Evolutionary conservation across 1,140 invertebrate genomes (phyloP).

Genomic region (Lucilia cuprina): DNA sequence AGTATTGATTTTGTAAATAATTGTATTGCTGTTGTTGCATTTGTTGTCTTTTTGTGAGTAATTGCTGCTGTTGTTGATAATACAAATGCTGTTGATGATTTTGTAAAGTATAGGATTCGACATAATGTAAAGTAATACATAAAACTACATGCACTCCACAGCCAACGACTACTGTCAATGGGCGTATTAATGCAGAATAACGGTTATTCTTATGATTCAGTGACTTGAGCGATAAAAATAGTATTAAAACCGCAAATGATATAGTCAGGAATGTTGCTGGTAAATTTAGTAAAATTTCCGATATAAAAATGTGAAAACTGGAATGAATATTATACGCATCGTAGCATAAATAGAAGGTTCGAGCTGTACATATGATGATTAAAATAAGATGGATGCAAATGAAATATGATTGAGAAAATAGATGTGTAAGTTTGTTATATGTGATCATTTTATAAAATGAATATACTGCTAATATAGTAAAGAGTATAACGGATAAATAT

Average conservation of each 20-base stretch:
- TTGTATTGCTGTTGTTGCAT: slow-evolving; percentile 38
- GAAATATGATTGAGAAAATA: slow-evolving; percentile 84
- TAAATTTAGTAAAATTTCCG: slow-evolving; percentile 81
- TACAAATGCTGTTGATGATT: slow-evolving; percentile 50
- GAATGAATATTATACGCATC: slow-evolving; percentile 87
- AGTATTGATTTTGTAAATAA: slow-evolving; percentile 36
- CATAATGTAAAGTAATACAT: slow-evolving; percentile 80
- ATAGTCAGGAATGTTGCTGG: slow-evolving; percentile 84
- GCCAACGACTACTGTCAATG: slow-evolving; percentile 76
- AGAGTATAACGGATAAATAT: slow-evolving; percentile 82
- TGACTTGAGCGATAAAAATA: slow-evolving; percentile 80
- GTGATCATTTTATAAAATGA: slow-evolving; percentile 83
- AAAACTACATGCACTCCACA: slow-evolving; percentile 77
- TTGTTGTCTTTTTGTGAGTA: slow-evolving; percentile 45
- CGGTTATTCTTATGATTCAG: slow-evolving; percentile 71
- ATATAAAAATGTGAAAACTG: slow-evolving; percentile 78
- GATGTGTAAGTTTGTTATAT: slow-evolving; percentile 80
- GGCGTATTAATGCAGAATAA: slow-evolving; percentile 74
- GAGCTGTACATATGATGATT: slow-evolving; percentile 78
- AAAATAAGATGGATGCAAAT: slow-evolving; percentile 81
- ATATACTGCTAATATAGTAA: slow-evolving; percentile 80
- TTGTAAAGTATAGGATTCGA: slow-evolving; percentile 66
- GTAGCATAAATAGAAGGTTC: slow-evolving; percentile 86
- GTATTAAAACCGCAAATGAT: slow-evolving; percentile 83
- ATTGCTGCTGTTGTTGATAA: slow-evolving; percentile 53